A percentile compares a stretch with the other conserved stretches of the same genome.
Conservation (phyloP, 2,797 vertebrate species). For the Vespertilio murinus region DNA sequence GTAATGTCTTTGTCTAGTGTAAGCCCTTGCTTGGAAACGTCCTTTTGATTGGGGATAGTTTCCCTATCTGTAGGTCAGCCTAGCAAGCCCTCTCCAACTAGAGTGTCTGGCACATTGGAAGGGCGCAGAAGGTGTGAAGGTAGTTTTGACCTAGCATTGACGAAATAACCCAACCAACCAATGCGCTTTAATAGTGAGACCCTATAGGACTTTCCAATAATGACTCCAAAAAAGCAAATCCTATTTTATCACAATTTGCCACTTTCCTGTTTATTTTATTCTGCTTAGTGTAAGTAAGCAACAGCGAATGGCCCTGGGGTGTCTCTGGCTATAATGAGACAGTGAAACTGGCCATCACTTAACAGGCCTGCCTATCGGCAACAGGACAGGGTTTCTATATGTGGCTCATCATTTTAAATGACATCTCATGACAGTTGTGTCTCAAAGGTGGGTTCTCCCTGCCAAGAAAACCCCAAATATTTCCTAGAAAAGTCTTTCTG, state of each 20-base stretch:
- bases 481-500: conserved; percentile 20
- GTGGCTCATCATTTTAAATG: background rate
- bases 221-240: background rate
- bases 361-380: background rate
- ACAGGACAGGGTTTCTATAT: background rate
- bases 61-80: background rate
- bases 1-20: background rate
- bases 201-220: background rate
- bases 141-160: background rate
- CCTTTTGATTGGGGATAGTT: rapidly evolving
- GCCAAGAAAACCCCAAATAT: background rate
- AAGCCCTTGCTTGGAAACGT: background rate
- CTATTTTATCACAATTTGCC: background rate
- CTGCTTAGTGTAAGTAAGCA: background rate
- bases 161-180: background rate
- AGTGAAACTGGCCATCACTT: background rate
- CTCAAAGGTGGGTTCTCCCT: background rate
- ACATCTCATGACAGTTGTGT: background rate
- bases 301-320: background rate
- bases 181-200: background rate
- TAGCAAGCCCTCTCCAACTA: background rate
- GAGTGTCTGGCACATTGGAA: background rate
- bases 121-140: background rate
- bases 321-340: background rate
- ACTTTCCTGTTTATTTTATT: conserved; percentile 26